Evolutionary conservation across 2,888 invertebrate genomes (phyloP).

Genomic region (Drosophila setosimentum): DNA sequence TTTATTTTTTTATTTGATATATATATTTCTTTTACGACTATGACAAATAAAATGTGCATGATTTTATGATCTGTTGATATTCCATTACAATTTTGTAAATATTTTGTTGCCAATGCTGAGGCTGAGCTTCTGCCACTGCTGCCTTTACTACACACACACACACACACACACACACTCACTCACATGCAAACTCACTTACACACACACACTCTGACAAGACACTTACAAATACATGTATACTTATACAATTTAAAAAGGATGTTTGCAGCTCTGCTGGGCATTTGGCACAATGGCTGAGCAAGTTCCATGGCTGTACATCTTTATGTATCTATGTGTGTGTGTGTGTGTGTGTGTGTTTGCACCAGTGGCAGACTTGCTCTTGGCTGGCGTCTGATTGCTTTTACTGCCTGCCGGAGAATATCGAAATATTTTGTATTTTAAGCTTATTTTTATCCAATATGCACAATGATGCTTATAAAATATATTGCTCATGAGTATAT

Average conservation of each 20-base stretch:
- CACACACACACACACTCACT: conserved; percentile 4
- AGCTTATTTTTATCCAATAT: conserved; percentile 81
- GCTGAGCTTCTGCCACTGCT: conserved; percentile 27
- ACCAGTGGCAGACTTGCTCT: conserved; percentile 19
- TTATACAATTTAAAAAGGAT: conserved; percentile 69
- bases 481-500: conserved; percentile 77
- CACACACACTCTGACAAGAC: conserved; percentile 67
- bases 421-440: conserved; percentile 74
- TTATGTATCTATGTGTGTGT: neutral
- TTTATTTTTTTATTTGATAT: conserved; percentile 31
- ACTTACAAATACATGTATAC: conserved; percentile 68
- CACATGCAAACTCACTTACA: neutral
- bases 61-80: conserved; percentile 81
- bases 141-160: conserved; percentile 23
- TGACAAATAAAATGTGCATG: conserved; percentile 81
- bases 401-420: conserved; percentile 57
- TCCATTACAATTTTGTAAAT: conserved; percentile 82
- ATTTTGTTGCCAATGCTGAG: conserved; percentile 60
- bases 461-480: conserved; percentile 79
- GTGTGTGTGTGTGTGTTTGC: neutral
- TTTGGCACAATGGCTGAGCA: conserved; percentile 64
- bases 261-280: conserved; percentile 68
- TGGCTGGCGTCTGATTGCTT: conserved; percentile 69
- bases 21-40: conserved; percentile 69
- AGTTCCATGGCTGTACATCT: conserved; percentile 18